These are phyloP conservation scores for Andrena dorsata DNA, from an alignment of 2,888 invertebrate genomes.

Conservation along the genomic window DNA sequence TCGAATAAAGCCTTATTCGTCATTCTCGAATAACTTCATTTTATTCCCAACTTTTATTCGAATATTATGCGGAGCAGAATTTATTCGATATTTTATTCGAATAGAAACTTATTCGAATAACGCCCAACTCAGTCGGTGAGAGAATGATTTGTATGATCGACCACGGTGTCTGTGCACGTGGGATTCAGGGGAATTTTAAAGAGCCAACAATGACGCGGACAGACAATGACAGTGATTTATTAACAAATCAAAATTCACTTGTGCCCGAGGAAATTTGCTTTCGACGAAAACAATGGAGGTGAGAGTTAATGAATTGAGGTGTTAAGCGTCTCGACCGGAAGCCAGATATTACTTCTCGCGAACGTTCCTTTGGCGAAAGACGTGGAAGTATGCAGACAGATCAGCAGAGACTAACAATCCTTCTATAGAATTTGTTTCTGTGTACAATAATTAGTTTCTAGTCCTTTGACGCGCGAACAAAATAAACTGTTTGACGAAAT, in stretches of 20 bases:
- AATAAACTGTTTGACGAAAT: not conserved
- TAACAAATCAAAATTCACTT: constrained; percentile 71
- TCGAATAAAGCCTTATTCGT: too few species aligned
- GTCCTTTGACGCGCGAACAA: not conserved
- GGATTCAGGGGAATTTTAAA: constrained; percentile 45
- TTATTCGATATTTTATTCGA: too few species aligned
- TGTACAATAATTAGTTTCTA: not conserved
- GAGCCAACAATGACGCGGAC: constrained; percentile 57
- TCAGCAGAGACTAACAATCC: not conserved
- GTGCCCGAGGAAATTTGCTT: constrained; percentile 72
- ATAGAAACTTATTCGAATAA: too few species aligned
- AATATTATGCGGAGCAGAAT: too few species aligned
- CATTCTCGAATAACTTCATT: too few species aligned
- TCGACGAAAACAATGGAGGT: constrained; percentile 76
- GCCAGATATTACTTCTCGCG: constrained; percentile 40
- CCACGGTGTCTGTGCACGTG: not conserved
- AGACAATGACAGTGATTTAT: constrained; percentile 74
- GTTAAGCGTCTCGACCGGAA: constrained; percentile 43
- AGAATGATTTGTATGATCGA: constrained; percentile 36
- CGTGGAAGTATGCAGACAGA: constrained; percentile 8
- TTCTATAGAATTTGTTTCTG: constrained; percentile 3
- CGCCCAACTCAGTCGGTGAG: not conserved
- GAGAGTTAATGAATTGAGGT: constrained; percentile 73
- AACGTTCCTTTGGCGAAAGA: constrained; percentile 26
- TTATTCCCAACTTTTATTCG: too few species aligned